These are phyloP conservation scores for Ostrea edulis DNA, from an alignment of 1,140 invertebrate genomes.

Conservation along the genomic window DNA sequence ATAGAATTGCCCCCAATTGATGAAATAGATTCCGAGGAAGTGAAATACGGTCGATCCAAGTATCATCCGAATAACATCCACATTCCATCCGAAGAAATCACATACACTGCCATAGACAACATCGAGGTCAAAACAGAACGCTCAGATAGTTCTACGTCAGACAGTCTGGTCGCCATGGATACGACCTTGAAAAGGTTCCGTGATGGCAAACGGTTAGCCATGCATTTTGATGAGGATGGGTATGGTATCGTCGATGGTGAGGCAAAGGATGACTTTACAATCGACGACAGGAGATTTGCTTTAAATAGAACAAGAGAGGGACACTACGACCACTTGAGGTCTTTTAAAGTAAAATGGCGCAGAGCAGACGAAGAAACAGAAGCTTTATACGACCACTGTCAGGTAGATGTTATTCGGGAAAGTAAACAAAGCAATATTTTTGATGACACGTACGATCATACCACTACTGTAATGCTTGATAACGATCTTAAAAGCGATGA, in stretches of 20 bases:
- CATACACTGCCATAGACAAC: neutral
- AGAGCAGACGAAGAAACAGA: conserved; percentile 9
- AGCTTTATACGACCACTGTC: conserved; percentile 1
- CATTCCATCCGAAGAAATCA: conserved; percentile 7
- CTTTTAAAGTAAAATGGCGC: conserved; percentile 17
- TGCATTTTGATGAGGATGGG: conserved; percentile 20
- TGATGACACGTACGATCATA: neutral
- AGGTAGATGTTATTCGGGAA: neutral
- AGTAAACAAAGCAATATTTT: neutral
- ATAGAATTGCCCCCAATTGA: neutral
- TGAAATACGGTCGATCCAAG: neutral
- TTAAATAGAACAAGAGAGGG: neutral
- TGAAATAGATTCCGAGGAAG: neutral
- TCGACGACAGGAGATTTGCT: neutral
- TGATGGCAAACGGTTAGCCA: conserved; percentile 14
- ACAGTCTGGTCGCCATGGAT: neutral
- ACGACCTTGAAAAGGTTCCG: neutral
- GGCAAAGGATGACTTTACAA: neutral
- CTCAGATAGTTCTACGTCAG: neutral
- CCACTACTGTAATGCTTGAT: neutral
- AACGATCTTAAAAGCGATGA: neutral
- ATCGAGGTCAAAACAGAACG: neutral
- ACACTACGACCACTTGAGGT: neutral
- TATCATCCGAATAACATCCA: conserved; percentile 11
- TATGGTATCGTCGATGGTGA: neutral